A percentile compares a stretch with the other conserved stretches of the same genome.
Evolutionary conservation across 2,888 invertebrate genomes (phyloP).

Genomic region (Aethes cnicana): DNA sequence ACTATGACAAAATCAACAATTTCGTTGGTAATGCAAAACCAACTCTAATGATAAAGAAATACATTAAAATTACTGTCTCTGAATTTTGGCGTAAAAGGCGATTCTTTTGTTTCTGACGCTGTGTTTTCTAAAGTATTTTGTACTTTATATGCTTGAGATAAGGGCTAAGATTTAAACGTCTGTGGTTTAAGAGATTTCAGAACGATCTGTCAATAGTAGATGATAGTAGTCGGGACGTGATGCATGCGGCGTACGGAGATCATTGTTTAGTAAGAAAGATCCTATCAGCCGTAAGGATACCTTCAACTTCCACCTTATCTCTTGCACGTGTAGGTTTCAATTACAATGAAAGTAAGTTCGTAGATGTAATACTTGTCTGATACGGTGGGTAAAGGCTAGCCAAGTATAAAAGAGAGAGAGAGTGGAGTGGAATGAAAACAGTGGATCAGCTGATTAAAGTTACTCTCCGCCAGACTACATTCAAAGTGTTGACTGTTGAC

Average conservation of each 20-base stretch:
- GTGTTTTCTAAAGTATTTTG: slow-evolving; percentile 3
- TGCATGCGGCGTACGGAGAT: slow-evolving; percentile 5
- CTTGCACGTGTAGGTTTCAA: too few relatives aligned
- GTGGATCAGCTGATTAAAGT: too few relatives aligned
- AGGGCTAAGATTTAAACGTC: slow-evolving; percentile 15
- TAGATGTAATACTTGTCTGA: too few relatives aligned
- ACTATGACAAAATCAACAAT: not conserved
- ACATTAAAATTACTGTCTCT: not conserved
- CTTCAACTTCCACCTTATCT: not conserved
- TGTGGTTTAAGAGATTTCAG: not conserved
- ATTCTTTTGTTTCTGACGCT: not conserved
- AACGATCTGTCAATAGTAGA: slow-evolving; percentile 19
- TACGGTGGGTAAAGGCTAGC: too few relatives aligned
- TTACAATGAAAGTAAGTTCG: too few relatives aligned
- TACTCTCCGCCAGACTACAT: too few relatives aligned
- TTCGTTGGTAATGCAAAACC: slow-evolving; percentile 7
- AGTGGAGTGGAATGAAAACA: too few relatives aligned
- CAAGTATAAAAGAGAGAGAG: too few relatives aligned
- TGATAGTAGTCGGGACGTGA: slow-evolving; percentile 17
- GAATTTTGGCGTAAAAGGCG: not conserved
- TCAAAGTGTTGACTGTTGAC: too few relatives aligned
- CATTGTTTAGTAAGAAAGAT: slow-evolving; percentile 2
- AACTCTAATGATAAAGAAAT: slow-evolving; percentile 8
- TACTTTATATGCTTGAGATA: slow-evolving; percentile 11
- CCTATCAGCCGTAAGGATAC: not conserved